Conservation (phyloP, 2,888 invertebrate species). For the Augiades crinisus region DNA sequence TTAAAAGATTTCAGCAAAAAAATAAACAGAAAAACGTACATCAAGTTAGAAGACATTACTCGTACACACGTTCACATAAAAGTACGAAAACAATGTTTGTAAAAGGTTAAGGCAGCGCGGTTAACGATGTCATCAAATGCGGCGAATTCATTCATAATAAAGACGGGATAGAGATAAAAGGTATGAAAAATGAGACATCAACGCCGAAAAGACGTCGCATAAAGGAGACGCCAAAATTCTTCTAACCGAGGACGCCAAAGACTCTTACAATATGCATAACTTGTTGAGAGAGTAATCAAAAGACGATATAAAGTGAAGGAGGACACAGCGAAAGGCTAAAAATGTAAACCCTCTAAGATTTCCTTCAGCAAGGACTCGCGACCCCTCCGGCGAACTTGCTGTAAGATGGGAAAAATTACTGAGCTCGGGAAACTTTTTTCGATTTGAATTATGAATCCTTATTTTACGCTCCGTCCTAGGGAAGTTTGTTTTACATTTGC, state of each 20-base stretch:
- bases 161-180: constrained; percentile 58
- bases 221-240: constrained; percentile 65
- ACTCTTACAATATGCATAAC: constrained; percentile 80
- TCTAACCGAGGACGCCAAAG: constrained; percentile 58
- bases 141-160: constrained; percentile 63
- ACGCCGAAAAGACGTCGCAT: constrained; percentile 52
- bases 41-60: neutral
- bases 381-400: constrained; percentile 73
- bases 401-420: constrained; percentile 80
- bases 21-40: neutral
- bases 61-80: constrained; percentile 5
- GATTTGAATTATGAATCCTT: constrained; percentile 81
- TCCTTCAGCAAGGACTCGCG: constrained; percentile 64
- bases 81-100: constrained; percentile 19
- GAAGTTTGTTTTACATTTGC: constrained; percentile 72
- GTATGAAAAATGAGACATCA: constrained; percentile 66
- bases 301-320: constrained; percentile 78
- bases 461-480: constrained; percentile 71
- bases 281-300: constrained; percentile 81
- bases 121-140: constrained; percentile 54
- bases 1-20: neutral
- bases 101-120: constrained; percentile 26
- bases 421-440: constrained; percentile 75
- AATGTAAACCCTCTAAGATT: constrained; percentile 78
- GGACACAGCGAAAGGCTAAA: constrained; percentile 79